Evolutionary conservation across 1,140 invertebrate species (phyloP), one percentile per base, ranked within the genome.

Genomic region (Metopolophium dirhodum): DNA sequence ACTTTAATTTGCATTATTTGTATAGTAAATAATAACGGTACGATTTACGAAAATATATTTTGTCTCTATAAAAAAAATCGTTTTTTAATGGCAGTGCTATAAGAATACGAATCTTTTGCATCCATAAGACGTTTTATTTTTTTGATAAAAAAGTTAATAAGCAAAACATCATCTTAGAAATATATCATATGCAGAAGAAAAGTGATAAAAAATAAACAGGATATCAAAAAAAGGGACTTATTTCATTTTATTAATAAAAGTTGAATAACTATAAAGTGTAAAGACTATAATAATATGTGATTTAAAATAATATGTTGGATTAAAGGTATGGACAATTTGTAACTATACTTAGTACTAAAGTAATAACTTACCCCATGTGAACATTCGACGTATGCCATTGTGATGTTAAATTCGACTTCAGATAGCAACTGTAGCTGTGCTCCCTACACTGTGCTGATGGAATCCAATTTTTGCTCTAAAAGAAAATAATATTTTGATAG

Each of bases 361-460:
- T 68, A 61, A 90, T 61, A 68, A 90, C 89, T 90, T 45, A 90
- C 89, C 89, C 37, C 68, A 57, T 41, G 22, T 90, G 7, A 90
- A 90, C 41, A 68, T 90, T 90, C 26, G 9, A 68, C 26, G 9
- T 68, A n/a, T 41, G 14, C 1, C 54, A 90, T 61, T 68, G 26
- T 61, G 89, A 45, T n/a, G 57, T 61, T 61, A 45, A 68, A 68
- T 68, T 45, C 1, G 26, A 90, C 26, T 90, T 68, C 20, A 8
- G 26, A 90, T 90, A 61, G 54, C 37, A 61, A 45, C 26, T 30
- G 37, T 20, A 22, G 83, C 41, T 77, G 37, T 41, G 89, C 20
- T 89, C 51, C 57, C 26, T 45, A 90, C 54, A 30, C 26, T 37
- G 14, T 90, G 7, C 30, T 22, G 26, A 22, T n/a, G 26, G 14